Evolutionary conservation across 2,888 invertebrate genomes (phyloP), one percentile per base, ranked within the genome.

Genomic region (Tachina grossa): DNA sequence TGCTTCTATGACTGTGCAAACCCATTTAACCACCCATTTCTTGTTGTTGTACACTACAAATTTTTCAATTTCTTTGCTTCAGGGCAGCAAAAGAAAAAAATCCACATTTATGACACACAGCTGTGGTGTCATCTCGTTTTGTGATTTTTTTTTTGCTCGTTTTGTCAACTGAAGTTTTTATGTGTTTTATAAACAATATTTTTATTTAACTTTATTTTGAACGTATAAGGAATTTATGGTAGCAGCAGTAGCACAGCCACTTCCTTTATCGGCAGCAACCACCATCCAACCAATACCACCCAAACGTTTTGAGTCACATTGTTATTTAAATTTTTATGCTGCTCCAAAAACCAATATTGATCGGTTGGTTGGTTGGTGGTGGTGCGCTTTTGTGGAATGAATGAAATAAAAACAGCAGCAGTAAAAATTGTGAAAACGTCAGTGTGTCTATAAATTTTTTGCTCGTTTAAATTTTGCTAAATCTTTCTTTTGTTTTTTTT

Each of bases 91-190:
- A 4, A 49, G 57, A 22, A 45, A 74, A 81, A 85, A 83, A 79
- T 66, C 83, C 83, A 83, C 83, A 85, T 85, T 85, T 83, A 85
- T 85, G 85, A 85, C 85, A 83, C 83, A 79, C 85, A 85, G 85
- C 85, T 85, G 85, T 85, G 85, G 85, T 85, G 85, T 83, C 85
- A 85, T 85, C 85, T 85, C 69, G 75, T 84, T 84, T 79, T 71
- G 63, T 71, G 43, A 63, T 22, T 69, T 68, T 65, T 83, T 43
- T 63, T 53, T 45, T 47, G 2, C 16, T 66, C 14, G 19, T 68
- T 68, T 41, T 51, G 53, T 68, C 45, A 74, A 72, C 72, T 84
- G 11, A 51, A 49, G 78, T 79, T 81, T 81, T 82, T 83, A 82
- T 85, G 75, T 82, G 82, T 78, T 85, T 76, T 85, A 83, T 76